These are phyloP conservation scores for Microcebus lehilahytsara DNA, from an alignment of 2,113 vertebrate genomes.

Conservation along the genomic window DNA sequence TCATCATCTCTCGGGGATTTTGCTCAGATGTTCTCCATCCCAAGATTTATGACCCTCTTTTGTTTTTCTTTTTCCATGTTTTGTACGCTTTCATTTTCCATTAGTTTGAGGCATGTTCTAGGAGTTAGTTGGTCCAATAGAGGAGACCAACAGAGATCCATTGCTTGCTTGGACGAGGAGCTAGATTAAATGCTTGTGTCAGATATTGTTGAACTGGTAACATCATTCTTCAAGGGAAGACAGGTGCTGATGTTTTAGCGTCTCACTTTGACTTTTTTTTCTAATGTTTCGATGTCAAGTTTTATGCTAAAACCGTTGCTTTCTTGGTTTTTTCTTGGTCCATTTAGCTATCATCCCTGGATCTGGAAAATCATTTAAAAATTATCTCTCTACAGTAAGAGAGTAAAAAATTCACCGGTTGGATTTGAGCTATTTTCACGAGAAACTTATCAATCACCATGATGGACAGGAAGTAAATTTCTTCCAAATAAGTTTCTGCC, in stretches of 20 bases:
- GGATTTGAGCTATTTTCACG: constrained; percentile 6
- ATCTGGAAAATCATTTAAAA: constrained; percentile 11
- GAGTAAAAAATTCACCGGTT: not conserved
- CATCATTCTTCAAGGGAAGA: not conserved
- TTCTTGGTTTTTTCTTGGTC: not conserved
- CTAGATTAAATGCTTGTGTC: not conserved
- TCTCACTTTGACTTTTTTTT: not conserved
- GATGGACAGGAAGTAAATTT: constrained; percentile 26
- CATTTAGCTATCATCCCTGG: not conserved
- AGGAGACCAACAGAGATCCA: not conserved
- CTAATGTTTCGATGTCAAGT: not conserved
- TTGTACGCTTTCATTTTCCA: not conserved
- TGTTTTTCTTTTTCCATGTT: not conserved
- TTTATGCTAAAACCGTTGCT: not conserved
- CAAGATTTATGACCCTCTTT: not conserved
- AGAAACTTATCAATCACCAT: not conserved
- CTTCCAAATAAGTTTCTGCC: constrained; percentile 12
- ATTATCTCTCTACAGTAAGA: not conserved
- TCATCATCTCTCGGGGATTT: not conserved
- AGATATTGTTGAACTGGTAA: not conserved
- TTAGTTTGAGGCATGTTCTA: not conserved
- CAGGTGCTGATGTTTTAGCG: not conserved
- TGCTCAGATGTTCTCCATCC: not conserved
- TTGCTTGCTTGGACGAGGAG: not conserved
- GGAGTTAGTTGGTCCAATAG: not conserved